Evolutionary conservation across 2,888 invertebrate genomes (phyloP).

Genomic region (Diplolepis rosae): DNA sequence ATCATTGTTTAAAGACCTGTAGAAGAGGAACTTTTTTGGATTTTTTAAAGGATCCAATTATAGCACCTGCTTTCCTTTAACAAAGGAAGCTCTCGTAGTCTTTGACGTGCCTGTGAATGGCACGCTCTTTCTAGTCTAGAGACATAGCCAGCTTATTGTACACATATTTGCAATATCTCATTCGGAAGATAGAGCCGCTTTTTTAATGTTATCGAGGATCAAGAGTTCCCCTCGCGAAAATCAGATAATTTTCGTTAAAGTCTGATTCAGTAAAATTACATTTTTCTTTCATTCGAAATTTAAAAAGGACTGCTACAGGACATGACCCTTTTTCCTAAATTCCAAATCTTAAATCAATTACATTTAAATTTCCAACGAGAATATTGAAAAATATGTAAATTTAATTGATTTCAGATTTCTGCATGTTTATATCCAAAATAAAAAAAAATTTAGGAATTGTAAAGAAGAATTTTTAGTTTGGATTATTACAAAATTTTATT

Average conservation of each 20-base stretch:
- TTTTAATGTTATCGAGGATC: neutral
- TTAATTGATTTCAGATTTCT: too few species aligned
- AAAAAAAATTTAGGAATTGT: too few species aligned
- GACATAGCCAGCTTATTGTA: slow-evolving; percentile 43
- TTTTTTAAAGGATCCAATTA: neutral
- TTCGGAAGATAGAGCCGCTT: slow-evolving; percentile 1
- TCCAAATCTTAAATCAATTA: too few species aligned
- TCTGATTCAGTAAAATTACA: neutral
- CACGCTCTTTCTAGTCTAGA: slow-evolving; percentile 69
- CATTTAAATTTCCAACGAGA: too few species aligned
- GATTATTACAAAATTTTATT: too few species aligned
- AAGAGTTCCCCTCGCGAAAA: neutral
- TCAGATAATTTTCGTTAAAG: neutral
- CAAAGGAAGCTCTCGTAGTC: slow-evolving; percentile 41
- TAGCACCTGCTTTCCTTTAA: slow-evolving; percentile 32
- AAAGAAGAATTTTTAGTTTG: too few species aligned
- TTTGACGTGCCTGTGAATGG: slow-evolving; percentile 48
- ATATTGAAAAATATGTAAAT: too few species aligned
- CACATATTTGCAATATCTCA: slow-evolving; percentile 12
- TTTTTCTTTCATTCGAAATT: neutral
- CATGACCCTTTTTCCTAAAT: neutral
- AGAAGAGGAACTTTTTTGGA: too few species aligned
- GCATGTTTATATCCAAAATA: too few species aligned
- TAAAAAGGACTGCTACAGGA: neutral
- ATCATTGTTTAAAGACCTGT: too few species aligned